These are phyloP conservation scores for Heterodera filipjevi DNA, from an alignment of 2,888 invertebrate species.

Conservation along the genomic window DNA sequence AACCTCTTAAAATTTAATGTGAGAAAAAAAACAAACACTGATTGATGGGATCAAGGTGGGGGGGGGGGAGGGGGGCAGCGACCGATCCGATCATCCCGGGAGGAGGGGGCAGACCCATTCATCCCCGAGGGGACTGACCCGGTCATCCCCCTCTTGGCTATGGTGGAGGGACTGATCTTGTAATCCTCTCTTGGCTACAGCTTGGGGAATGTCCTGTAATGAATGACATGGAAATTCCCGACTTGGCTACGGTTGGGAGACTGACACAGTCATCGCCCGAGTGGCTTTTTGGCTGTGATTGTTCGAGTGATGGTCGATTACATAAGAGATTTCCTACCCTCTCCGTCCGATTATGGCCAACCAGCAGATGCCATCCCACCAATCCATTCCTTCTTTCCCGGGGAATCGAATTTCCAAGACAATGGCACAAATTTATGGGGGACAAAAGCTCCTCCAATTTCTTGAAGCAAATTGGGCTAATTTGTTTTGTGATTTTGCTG, in stretches of 20 bases:
- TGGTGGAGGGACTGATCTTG: not conserved
- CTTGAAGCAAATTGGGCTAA: not conserved
- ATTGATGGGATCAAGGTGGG: not conserved
- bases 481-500: not conserved
- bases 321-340: not conserved
- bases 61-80: not conserved
- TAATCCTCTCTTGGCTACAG: not conserved
- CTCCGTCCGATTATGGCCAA: constrained; percentile 3
- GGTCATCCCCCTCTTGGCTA: not conserved
- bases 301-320: constrained; percentile 1
- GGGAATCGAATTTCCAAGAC: constrained; percentile 10
- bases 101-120: not conserved
- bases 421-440: not conserved
- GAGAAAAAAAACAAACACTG: not conserved
- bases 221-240: no score
- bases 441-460: not conserved
- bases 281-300: not conserved
- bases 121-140: not conserved
- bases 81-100: not conserved
- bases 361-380: constrained; percentile 5
- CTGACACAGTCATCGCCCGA: not conserved
- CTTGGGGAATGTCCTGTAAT: not conserved
- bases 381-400: not conserved
- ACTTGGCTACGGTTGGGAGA: not conserved
- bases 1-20: not conserved